Evolutionary conservation across 2,113 vertebrate genomes (phyloP).

Genomic region (Hassar affinis): DNA sequence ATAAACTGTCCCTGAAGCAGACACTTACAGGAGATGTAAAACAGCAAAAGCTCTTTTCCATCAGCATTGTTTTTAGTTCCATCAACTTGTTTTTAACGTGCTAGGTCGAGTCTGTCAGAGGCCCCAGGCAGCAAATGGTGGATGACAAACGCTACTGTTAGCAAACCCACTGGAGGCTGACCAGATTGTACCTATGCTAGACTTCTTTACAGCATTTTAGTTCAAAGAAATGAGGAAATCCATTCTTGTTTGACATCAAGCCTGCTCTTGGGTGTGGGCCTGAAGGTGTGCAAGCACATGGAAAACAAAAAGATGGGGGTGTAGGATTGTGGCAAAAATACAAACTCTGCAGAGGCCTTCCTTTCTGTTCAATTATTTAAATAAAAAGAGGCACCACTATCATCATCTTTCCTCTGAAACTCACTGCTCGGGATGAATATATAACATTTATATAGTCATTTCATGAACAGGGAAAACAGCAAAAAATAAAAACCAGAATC

Average conservation of each 20-base stretch:
- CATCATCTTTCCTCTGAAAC: conserved; percentile 66
- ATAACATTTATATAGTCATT: conserved; percentile 71
- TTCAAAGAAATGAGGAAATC: conserved; percentile 62
- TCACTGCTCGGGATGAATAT: conserved; percentile 58
- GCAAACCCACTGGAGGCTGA: conserved; percentile 70
- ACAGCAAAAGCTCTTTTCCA: conserved; percentile 60
- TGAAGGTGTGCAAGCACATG: conserved; percentile 21
- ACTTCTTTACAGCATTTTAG: conserved; percentile 59
- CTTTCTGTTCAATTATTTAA: conserved; percentile 77
- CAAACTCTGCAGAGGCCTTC: conserved; percentile 69
- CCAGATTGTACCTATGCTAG: conserved; percentile 66
- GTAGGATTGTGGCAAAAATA: conserved; percentile 62
- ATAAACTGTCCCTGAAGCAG: conserved; percentile 81
- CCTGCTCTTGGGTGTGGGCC: conserved; percentile 39
- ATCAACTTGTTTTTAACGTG: conserved; percentile 62
- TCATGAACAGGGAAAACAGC: conserved; percentile 57
- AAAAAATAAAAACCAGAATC: conserved; percentile 66
- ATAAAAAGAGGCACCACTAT: conserved; percentile 64
- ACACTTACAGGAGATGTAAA: conserved; percentile 72
- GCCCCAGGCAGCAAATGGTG: conserved; percentile 64
- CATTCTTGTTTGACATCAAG: conserved; percentile 58
- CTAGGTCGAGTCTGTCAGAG: conserved; percentile 69
- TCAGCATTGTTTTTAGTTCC: conserved; percentile 66
- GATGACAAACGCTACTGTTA: conserved; percentile 62
- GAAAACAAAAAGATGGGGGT: conserved; percentile 58